Conservation (phyloP, 2,888 invertebrate species). For the Yponomeuta cagnagella region DNA sequence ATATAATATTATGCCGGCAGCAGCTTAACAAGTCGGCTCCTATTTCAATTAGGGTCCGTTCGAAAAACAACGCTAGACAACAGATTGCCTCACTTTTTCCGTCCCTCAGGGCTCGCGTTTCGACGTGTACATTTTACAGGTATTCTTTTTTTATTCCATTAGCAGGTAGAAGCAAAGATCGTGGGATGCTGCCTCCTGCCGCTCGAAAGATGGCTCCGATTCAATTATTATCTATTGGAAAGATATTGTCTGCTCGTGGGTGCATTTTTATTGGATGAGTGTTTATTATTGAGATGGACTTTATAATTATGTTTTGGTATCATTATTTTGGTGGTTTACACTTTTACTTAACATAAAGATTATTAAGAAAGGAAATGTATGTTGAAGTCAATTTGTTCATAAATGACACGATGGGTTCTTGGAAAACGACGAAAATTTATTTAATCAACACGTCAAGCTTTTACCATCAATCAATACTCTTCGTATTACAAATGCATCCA, state of each 20-base stretch:
- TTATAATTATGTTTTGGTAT: background rate
- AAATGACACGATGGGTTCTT: background rate
- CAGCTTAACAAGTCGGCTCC: constrained; percentile 22
- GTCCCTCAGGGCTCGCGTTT: constrained; percentile 18
- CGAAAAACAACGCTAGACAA: constrained; percentile 33
- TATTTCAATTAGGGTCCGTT: constrained; percentile 50
- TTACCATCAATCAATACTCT: background rate
- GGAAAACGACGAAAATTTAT: background rate
- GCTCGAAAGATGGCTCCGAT: constrained; percentile 49
- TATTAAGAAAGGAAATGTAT: no score
- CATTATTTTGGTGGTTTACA: background rate
- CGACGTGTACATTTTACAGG: constrained; percentile 22
- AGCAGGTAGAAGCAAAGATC: constrained; percentile 38
- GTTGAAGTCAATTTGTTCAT: no score
- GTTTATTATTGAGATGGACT: background rate
- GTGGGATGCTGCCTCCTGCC: constrained; percentile 35
- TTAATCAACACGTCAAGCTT: background rate
- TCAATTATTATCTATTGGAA: constrained; percentile 44
- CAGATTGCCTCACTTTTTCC: constrained; percentile 25
- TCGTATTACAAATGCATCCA: constrained; percentile 5
- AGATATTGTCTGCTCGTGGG: constrained; percentile 8
- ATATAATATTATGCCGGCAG: background rate
- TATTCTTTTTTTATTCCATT: constrained; percentile 37
- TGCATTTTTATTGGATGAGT: constrained; percentile 6
- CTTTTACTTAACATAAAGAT: no score